These are phyloP conservation scores for Muscicapa comitata DNA, from an alignment of 2,797 vertebrate species.

Conservation along the genomic window DNA sequence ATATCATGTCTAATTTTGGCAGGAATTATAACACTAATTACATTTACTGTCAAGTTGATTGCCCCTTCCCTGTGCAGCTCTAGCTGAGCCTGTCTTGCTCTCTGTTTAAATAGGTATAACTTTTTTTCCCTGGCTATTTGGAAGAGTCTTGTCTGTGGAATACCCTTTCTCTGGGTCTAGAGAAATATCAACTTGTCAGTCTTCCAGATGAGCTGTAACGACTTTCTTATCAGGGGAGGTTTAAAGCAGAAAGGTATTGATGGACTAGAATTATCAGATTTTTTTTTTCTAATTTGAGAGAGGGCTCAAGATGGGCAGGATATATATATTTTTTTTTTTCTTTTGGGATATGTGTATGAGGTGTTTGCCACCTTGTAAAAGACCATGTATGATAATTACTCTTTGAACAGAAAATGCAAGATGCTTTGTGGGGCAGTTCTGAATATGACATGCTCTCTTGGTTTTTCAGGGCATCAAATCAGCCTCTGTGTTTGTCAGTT, in stretches of 20 bases:
- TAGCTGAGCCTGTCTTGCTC: neutral
- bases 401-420: neutral
- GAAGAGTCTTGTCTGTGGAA: neutral
- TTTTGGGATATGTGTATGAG: neutral
- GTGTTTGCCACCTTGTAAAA: neutral
- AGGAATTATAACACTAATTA: constrained; percentile 37
- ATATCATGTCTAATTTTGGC: constrained; percentile 23
- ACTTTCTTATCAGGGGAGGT: neutral
- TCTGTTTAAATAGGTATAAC: neutral
- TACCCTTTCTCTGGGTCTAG: neutral
- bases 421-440: neutral
- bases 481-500: neutral
- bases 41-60: constrained; percentile 26
- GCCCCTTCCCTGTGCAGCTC: neutral
- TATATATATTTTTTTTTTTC: neutral
- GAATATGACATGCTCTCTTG: neutral
- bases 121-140: neutral
- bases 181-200: neutral
- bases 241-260: neutral
- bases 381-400: neutral
- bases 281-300: neutral
- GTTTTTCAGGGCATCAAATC: neutral
- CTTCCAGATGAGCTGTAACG: neutral
- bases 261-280: neutral
- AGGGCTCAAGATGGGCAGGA: neutral